Percentiles rank a stretch among this genome's conserved stretches.
Conservation (phyloP, 35 echinoderm and acorn worm genomes). For the Apostichopus parvimensis region DNA sequence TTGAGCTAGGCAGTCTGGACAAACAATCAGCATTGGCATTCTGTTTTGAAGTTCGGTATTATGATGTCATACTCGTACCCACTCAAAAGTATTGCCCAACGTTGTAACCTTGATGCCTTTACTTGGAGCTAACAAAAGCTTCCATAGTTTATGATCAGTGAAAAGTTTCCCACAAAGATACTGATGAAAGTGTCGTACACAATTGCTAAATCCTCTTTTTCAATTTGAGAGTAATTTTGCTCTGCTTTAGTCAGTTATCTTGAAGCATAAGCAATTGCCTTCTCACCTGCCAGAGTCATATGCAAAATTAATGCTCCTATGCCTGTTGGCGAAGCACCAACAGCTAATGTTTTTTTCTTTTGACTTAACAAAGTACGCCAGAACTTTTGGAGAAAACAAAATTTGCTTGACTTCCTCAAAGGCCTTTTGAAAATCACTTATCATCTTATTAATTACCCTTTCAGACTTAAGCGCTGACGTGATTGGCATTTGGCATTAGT, state of each 20-base stretch:
- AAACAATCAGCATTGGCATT: slow-evolving; percentile 10
- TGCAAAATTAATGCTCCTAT: slow-evolving; percentile 69
- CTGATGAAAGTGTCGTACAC: background rate
- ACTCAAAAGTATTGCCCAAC: slow-evolving; percentile 61
- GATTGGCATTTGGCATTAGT: slow-evolving; percentile 66
- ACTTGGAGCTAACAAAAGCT: slow-evolving; percentile 33
- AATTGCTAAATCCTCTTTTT: slow-evolving; percentile 53
- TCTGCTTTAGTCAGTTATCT: slow-evolving; percentile 39
- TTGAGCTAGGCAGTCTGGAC: slow-evolving; percentile 33
- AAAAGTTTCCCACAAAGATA: slow-evolving; percentile 59
- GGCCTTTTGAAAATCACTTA: slow-evolving; percentile 16
- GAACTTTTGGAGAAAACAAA: slow-evolving; percentile 15
- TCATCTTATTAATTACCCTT: slow-evolving; percentile 17
- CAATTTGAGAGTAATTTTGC: slow-evolving; percentile 56
- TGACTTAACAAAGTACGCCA: slow-evolving; percentile 20
- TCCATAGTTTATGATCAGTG: slow-evolving; percentile 65
- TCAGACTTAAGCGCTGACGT: background rate
- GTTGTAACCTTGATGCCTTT: slow-evolving; percentile 53
- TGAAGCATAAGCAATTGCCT: slow-evolving; percentile 60
- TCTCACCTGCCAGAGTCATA: slow-evolving; percentile 14
- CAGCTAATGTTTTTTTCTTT: slow-evolving; percentile 38
- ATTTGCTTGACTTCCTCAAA: slow-evolving; percentile 56
- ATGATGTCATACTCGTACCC: slow-evolving; percentile 64
- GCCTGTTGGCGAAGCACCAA: slow-evolving; percentile 63
- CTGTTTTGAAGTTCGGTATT: slow-evolving; percentile 45